Evolutionary conservation across 2,888 invertebrate genomes (phyloP), one percentile per base, ranked within the genome.

Genomic region (Helleia helle): DNA sequence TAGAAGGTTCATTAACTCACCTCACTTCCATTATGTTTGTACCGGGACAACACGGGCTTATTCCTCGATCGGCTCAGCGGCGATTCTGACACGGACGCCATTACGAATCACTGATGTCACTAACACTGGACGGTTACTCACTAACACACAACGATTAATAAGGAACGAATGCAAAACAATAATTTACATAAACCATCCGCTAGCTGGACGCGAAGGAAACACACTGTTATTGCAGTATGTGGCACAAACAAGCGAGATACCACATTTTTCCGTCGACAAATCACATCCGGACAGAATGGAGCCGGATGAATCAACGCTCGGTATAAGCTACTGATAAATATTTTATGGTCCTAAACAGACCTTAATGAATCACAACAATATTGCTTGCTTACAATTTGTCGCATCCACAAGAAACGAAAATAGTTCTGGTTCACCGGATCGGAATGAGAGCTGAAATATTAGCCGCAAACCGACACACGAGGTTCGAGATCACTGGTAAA

Each of bases 261-360:
- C 70, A 76, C 80, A 77, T 75, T 74, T 75, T 80, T 76, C 69
- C 69, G 71, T 74, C 77, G 77, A 76, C 81, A 80, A 81, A 81
- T 80, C 83, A 80, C 76, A 83, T 83, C 84, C 84, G 84, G 76
- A 76, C 73, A 55, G 56, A 61, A 59, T 59, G 63, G 60, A 65
- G 66, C 65, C 65, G 66, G 56, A 65, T 79, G 79, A 80, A 68
- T 80, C 77, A 77, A 71, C 71, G 55, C 59, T 56, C 59, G 56
- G 56, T 59, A 64, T 59, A 60, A 60, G 52, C 60, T 52, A 65
- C 64, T 69, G 74, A 77, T 77, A 74, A 71, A 51, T 49, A 48
- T 49, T 57, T 61, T 59, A 66, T 60, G 59, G 52, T 50, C 54
- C 57, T 61, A 52, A 52, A 58, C 55, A 62, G 59, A 59, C 37